These are phyloP conservation scores for Coreius guichenoti DNA, from an alignment of 2,797 vertebrate genomes.

Conservation along the genomic window DNA sequence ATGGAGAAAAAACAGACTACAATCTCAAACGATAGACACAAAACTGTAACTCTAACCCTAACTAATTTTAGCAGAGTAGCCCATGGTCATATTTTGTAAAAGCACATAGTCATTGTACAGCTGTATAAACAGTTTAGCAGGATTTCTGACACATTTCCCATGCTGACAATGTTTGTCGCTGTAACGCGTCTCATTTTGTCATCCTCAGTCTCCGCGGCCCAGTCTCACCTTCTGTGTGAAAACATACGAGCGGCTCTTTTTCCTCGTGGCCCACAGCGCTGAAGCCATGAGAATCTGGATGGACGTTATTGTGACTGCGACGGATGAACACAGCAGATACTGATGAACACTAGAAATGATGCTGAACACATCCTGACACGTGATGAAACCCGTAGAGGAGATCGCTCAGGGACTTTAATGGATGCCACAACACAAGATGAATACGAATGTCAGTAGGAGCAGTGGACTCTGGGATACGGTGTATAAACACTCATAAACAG, in stretches of 20 bases:
- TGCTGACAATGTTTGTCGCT: not conserved
- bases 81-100: not conserved
- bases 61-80: not conserved
- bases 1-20: not conserved
- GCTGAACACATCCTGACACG: not conserved
- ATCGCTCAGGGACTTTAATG: not conserved
- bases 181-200: not conserved
- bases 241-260: slow-evolving; percentile 92
- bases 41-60: not conserved
- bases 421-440: not conserved
- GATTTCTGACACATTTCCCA: not conserved
- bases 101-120: too few species aligned
- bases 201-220: slow-evolving; percentile 84
- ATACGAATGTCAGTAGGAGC: not conserved
- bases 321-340: slow-evolving; percentile 87
- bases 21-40: not conserved
- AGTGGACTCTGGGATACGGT: not conserved
- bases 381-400: not conserved
- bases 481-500: not conserved
- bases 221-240: slow-evolving; percentile 92
- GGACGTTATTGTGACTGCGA: slow-evolving; percentile 91
- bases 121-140: not conserved
- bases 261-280: slow-evolving; percentile 85
- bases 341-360: slow-evolving; percentile 66
- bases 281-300: slow-evolving; percentile 97